Percentiles rank a stretch among this genome's conserved stretches.
Conservation (phyloP, 1,140 invertebrate species). For the Magallana ariakensis region DNA sequence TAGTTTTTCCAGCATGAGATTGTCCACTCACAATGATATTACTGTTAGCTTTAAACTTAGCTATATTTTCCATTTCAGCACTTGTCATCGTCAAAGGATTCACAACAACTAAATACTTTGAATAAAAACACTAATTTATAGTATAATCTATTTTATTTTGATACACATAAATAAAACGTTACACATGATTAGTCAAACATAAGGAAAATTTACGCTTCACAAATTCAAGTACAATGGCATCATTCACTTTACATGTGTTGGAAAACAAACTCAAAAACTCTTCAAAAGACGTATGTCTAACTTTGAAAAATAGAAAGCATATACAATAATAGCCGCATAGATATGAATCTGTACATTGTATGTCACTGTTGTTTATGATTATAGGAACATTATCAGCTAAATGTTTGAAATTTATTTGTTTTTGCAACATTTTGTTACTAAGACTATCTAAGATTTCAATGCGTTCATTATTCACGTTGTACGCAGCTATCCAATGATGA, state of each 20-base stretch:
- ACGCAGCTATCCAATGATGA: conserved; percentile 44
- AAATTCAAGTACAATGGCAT: conserved; percentile 47
- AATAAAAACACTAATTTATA: not conserved
- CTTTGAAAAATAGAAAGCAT: conserved; percentile 30
- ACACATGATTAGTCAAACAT: conserved; percentile 37
- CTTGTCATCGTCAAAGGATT: not conserved
- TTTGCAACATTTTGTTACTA: conserved; percentile 13
- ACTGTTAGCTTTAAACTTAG: conserved; percentile 24
- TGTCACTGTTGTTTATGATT: not conserved
- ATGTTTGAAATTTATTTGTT: not conserved
- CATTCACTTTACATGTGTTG: conserved; percentile 8
- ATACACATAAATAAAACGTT: too few relatives aligned
- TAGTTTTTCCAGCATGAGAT: conserved; percentile 29
- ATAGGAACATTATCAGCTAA: not conserved
- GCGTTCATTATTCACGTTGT: conserved; percentile 41
- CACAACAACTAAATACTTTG: not conserved
- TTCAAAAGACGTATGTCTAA: conserved; percentile 26
- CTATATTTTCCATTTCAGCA: not conserved
- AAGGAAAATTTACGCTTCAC: conserved; percentile 33
- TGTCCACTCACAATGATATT: conserved; percentile 33
- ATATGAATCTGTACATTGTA: conserved; percentile 5
- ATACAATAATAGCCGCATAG: conserved; percentile 51
- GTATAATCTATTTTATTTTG: too few relatives aligned
- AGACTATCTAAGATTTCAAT: conserved; percentile 55
- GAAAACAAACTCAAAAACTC: conserved; percentile 37